These are phyloP conservation scores for Lethocerus indicus DNA, from an alignment of 1,140 invertebrate genomes.

Conservation along the genomic window DNA sequence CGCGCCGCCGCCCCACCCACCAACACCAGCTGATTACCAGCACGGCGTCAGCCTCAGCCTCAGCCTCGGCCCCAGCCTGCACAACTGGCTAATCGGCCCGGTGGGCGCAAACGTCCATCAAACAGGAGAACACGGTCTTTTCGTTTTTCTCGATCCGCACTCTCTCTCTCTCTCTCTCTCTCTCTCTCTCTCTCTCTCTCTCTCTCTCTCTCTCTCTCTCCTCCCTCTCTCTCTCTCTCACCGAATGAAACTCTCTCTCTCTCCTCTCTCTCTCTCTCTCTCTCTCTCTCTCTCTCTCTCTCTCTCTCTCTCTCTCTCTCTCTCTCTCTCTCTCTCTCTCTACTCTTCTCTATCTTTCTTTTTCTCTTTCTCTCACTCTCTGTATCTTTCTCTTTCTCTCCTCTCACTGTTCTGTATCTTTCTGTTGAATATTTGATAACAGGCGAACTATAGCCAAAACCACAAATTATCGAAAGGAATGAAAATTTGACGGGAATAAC, in stretches of 20 bases:
- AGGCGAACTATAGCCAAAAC: too few relatives aligned
- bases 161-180: background rate
- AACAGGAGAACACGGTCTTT: background rate
- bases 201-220: slow-evolving; percentile 14
- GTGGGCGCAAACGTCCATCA: too few relatives aligned
- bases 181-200: background rate
- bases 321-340: slow-evolving; percentile 4
- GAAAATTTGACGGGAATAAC: too few relatives aligned
- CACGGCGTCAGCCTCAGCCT: too few relatives aligned
- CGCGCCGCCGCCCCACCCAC: too few relatives aligned
- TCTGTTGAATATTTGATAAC: too few relatives aligned
- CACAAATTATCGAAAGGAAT: too few relatives aligned
- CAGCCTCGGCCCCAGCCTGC: too few relatives aligned
- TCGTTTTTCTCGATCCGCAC: background rate
- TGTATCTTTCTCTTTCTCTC: background rate
- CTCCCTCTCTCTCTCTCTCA: slow-evolving; percentile 9
- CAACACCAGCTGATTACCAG: too few relatives aligned
- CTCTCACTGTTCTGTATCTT: slow-evolving; percentile 7
- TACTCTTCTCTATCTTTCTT: background rate
- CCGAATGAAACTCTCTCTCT: too few relatives aligned
- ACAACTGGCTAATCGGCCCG: too few relatives aligned
- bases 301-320: slow-evolving; percentile 4
- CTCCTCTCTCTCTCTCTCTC: slow-evolving; percentile 6
- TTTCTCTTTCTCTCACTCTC: background rate
- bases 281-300: slow-evolving; percentile 10